Evolutionary conservation across 2,797 vertebrate species (phyloP), one percentile per base, ranked within the genome.

Genomic region (Onychomys leucogaster): DNA sequence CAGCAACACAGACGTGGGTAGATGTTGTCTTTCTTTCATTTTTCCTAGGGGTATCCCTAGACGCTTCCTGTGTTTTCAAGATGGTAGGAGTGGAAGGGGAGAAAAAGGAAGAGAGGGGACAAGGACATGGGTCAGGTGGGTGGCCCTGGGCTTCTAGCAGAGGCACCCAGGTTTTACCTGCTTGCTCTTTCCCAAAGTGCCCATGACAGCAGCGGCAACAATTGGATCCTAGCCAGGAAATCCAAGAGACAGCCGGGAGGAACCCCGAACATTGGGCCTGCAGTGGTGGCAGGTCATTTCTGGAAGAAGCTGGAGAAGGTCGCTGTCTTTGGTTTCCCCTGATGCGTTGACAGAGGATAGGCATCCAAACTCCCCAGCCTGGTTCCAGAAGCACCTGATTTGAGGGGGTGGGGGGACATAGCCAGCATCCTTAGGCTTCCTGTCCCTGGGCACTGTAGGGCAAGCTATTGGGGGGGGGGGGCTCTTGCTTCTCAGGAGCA

Each of bases 381-480:
- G 52, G 52, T 85, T 96, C 90, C 85, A 85, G 93, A 92, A 76
- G 34, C 59, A 67, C 32, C 75, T 90, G 67, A 81, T 37, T 12
- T 2, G 37, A 37, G 21, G 23, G 1, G 0, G 2, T 21, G 10
- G 5, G 71, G 55, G 65, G 67, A 78, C 5, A 3, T 67, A 5
- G 73, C 52, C 1, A 29, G 55, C 52, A 59, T 1, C 17, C 9
- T n/a, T 34, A 3, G 69, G 57, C 46, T 90, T 73, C 76, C 37
- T 17, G 10, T 19, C n/a, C 12, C 14, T 75, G 37, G 71, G 21
- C 37, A 75, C 52, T 55, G 52, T 34, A 41, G 61, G 84, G 84
- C 55, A 13, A 13, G 14, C 0, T 19, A 32, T 13, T 55, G 10
- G 46, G 49, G 49, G 52, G 11, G 52, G 5, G 6, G 0, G 0